Conservation (phyloP, 2,113 vertebrate genomes). For the Neoarius graeffei region DNA sequence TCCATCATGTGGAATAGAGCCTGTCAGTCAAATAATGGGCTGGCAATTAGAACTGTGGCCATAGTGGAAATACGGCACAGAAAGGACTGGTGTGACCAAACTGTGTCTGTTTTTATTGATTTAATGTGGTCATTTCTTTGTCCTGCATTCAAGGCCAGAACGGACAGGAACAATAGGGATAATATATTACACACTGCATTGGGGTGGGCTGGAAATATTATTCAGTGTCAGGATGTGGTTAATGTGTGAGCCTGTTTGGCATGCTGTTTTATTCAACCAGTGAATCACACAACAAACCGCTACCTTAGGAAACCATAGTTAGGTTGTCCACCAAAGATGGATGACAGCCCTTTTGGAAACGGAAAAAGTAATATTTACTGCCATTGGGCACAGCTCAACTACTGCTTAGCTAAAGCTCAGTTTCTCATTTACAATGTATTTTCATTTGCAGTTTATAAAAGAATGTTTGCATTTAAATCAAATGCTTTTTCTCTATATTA, state of each 20-base stretch:
- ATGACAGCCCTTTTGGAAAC: not conserved
- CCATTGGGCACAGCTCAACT: not conserved
- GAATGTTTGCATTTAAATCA: not conserved
- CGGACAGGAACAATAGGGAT: conserved; percentile 54
- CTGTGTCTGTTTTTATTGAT: conserved; percentile 48
- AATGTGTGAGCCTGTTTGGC: conserved; percentile 57
- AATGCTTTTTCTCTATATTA: not conserved
- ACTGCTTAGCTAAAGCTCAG: not conserved
- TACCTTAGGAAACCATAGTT: conserved; percentile 18
- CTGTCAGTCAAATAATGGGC: conserved; percentile 66
- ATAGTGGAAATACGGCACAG: conserved; percentile 38
- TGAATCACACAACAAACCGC: conserved; percentile 39
- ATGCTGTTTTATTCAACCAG: conserved; percentile 47
- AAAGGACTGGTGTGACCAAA: conserved; percentile 51
- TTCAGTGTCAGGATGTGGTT: conserved; percentile 53
- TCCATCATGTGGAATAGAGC: conserved; percentile 62
- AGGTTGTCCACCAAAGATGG: not conserved
- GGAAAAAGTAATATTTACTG: not conserved
- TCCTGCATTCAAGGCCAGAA: conserved; percentile 48
- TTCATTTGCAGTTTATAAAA: not conserved
- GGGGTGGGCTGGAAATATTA: conserved; percentile 45
- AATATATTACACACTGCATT: conserved; percentile 44
- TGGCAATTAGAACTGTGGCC: conserved; percentile 57
- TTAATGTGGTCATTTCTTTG: conserved; percentile 55
- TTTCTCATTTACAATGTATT: not conserved